Evolutionary conservation across 2,888 invertebrate genomes (phyloP), one percentile per base, ranked within the genome.

Genomic region (Xiphydria camelus): DNA sequence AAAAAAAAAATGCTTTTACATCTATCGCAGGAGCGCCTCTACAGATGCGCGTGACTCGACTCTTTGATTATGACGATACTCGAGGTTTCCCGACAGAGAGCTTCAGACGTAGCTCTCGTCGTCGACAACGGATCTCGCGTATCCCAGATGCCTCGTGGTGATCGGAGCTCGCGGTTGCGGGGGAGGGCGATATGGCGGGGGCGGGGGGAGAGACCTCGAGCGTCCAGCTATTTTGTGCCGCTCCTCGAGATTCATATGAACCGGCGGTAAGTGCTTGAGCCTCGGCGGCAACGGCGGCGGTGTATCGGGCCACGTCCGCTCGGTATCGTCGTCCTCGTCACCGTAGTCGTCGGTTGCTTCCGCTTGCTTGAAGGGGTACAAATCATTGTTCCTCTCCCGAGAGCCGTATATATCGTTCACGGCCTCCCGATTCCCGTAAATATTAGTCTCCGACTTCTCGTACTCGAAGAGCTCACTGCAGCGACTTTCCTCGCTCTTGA

Each of bases 201-300:
- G 75, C 0, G 75, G 70, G 1, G 75, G 75, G 2, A 75, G 51
- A 3, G 75, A 75, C 41, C 75, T 70, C 34, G 75, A 75, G 43
- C 75, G 68, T 5, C 69, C 67, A 1, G 75, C 71, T 5, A 72
- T 61, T 51, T 74, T 75, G 56, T 75, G 75, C 49, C 82, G 79
- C 36, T 83, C 82, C 17, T 83, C 82, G 45, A 81, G 80, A 57
- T 79, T 82, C 57, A 84, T 81, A 61, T 85, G 85, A 18, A 84
- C 85, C 1, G 84, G 84, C 43, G 84, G 84, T 55, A 83, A 78
- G 61, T 84, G 84, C 70, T 82, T 81, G 31, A 84, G 70, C 59
- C 83, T 76, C 4, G 83, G 84, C 1, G 83, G 83, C 21, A 83
- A 78, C 1, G 82, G 84, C 7, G 82, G 84, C 3, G 82, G 83